Evolutionary conservation across 2,888 invertebrate species (phyloP), one percentile per base, ranked within the genome.

Genomic region (Orgyia antiqua): DNA sequence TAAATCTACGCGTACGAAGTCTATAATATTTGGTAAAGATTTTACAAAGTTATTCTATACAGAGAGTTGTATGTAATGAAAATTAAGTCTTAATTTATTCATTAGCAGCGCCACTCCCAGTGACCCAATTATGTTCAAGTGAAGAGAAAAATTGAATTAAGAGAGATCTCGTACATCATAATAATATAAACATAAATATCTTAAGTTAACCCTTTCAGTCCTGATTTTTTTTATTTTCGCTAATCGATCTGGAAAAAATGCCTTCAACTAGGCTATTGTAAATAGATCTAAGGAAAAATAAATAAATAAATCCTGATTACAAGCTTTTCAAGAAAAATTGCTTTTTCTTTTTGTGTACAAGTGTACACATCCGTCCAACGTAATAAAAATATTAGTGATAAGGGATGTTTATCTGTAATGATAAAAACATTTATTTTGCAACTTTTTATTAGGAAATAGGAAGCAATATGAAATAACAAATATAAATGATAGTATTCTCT

Each of bases 211-310:
- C 29, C 29, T 29, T 23, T 29, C 29, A 43, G 37, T 35, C 43
- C 37, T 37, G 39, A 42, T 27, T 42, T 30, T 24, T 36, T 39
- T 35, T 15, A 15, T 39, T 43, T 35, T 32, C 38, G 30, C 31
- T 28, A 19, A 26, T 27, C 12, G 21, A 27, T 32, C 36, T 27
- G 40, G 24, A 34, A 31, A 39, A 40, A 40, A 37, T 29, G 3
- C 17, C 6, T 27, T 13, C 19, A 27, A 18, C 17, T 31, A 28
- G 23, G 19, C 7, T 31, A 26, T 11, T 19, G 23, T 36, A 33
- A 32, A 32, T 20, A 34, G 13, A 30, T 20, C 21, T 28, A 36
- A 29, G 21, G 28, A 38, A 42, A 42, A 32, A 31, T 33, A 38
- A 15, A 15, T 15, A 15, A 15, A 15, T n/a, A 29, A 42, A 34